These are phyloP conservation scores for Chalcis sispes DNA, from an alignment of 2,888 invertebrate species.

Conservation along the genomic window DNA sequence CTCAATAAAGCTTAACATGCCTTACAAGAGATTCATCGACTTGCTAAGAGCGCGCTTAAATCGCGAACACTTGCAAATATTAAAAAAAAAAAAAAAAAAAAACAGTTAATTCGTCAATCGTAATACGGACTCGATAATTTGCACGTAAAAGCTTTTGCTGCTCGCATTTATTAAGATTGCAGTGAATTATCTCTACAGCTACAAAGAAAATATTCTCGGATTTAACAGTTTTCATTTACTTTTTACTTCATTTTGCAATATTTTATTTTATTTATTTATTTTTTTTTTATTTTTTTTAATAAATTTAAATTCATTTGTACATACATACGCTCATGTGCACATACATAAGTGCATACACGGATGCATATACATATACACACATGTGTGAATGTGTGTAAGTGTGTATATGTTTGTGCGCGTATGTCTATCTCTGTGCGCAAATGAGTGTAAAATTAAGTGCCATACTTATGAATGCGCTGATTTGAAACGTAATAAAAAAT, in stretches of 20 bases:
- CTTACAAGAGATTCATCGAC: conserved; percentile 65
- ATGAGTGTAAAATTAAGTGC: no score
- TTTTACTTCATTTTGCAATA: conserved; percentile 30
- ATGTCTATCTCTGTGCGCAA: no score
- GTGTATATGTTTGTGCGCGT: no score
- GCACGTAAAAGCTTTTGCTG: conserved; percentile 72
- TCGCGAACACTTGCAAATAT: conserved; percentile 7
- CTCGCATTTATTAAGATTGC: conserved; percentile 65
- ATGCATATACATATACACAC: no score
- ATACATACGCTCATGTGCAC: not conserved
- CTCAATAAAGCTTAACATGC: conserved; percentile 35
- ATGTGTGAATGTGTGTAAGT: no score
- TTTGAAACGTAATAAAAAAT: no score
- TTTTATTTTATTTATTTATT: conserved; percentile 28
- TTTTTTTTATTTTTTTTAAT: conserved; percentile 10
- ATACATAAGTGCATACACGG: no score
- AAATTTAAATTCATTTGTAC: not conserved
- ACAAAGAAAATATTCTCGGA: conserved; percentile 59
- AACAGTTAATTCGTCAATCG: not conserved
- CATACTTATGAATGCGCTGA: not conserved
- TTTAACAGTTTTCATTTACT: conserved; percentile 59
- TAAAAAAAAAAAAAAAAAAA: conserved; percentile 3
- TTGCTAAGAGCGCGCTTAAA: conserved; percentile 59
- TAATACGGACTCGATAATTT: conserved; percentile 39
- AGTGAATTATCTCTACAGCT: conserved; percentile 63